These are phyloP conservation scores for Homarus gammarus DNA, from an alignment of 2,888 invertebrate species.

Conservation along the genomic window DNA sequence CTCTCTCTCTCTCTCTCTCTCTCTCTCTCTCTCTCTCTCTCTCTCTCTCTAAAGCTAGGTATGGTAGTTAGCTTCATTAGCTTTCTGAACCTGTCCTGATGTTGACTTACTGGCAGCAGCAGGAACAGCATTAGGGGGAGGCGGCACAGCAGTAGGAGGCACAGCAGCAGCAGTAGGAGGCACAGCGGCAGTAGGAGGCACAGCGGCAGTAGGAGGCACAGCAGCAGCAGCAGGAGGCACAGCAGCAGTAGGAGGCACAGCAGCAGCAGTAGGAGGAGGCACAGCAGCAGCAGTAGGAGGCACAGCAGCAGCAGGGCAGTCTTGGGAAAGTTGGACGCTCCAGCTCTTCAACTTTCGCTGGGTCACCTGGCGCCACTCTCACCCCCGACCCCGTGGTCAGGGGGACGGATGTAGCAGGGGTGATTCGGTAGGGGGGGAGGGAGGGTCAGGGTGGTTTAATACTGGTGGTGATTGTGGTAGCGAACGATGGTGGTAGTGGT, in stretches of 20 bases:
- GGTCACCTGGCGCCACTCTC: background rate
- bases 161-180: background rate
- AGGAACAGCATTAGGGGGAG: background rate
- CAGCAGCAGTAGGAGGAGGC: too few species aligned
- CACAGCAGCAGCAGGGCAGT: background rate
- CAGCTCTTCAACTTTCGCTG: background rate
- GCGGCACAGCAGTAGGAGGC: background rate
- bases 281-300: background rate
- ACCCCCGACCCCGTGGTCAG: background rate
- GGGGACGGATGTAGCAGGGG: background rate
- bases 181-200: background rate
- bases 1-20: slow-evolving; percentile 20
- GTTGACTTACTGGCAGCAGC: background rate
- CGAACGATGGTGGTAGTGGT: background rate
- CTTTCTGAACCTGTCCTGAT: too few species aligned
- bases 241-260: background rate
- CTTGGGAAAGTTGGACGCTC: background rate
- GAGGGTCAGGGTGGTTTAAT: background rate
- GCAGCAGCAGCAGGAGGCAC: background rate
- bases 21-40: background rate
- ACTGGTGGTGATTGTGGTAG: background rate
- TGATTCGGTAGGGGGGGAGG: background rate
- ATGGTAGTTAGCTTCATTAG: too few species aligned
- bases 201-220: background rate
- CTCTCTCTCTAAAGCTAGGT: background rate